Conservation (phyloP, 2,888 invertebrate species). For the Gasteruption jaculator region DNA sequence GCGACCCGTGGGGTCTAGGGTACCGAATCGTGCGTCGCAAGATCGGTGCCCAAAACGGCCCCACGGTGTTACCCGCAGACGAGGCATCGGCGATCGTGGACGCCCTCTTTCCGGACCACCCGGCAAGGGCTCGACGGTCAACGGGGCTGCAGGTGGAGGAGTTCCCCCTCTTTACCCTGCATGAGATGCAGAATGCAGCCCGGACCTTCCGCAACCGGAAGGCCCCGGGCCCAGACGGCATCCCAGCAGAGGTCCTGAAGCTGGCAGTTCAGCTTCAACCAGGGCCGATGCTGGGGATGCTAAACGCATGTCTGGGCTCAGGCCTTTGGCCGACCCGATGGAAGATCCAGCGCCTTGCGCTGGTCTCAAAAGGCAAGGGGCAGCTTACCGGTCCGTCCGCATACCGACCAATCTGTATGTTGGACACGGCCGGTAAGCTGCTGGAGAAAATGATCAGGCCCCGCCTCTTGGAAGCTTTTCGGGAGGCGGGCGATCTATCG, state of each 20-base stretch:
- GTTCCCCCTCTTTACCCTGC: constrained; percentile 16
- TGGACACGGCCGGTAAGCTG: constrained; percentile 24
- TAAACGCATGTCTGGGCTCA: constrained; percentile 9
- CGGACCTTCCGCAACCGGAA: constrained; percentile 18
- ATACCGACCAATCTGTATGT: constrained; percentile 31
- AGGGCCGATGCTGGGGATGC: no score
- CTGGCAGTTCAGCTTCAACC: no score
- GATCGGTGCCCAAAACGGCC: no score
- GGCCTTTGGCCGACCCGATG: constrained; percentile 19
- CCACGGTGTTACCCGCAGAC: not conserved
- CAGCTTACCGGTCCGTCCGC: constrained; percentile 17
- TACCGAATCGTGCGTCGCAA: constrained; percentile 24
- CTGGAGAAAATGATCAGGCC: constrained; percentile 29
- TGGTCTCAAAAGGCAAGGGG: constrained; percentile 16
- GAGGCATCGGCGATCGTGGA: constrained; percentile 13
- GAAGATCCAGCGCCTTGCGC: constrained; percentile 23
- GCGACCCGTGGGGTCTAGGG: constrained; percentile 26
- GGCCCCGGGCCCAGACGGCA: constrained; percentile 27
- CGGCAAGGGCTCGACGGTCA: not conserved
- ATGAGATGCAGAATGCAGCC: constrained; percentile 18
- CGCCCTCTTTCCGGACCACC: constrained; percentile 18
- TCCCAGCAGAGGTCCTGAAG: constrained; percentile 26
- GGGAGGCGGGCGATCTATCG: constrained; percentile 12
- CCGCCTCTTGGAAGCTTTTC: constrained; percentile 23
- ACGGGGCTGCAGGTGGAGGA: not conserved